These are phyloP conservation scores for Trogon melanurus DNA, from an alignment of 2,113 vertebrate genomes.

Conservation along the genomic window DNA sequence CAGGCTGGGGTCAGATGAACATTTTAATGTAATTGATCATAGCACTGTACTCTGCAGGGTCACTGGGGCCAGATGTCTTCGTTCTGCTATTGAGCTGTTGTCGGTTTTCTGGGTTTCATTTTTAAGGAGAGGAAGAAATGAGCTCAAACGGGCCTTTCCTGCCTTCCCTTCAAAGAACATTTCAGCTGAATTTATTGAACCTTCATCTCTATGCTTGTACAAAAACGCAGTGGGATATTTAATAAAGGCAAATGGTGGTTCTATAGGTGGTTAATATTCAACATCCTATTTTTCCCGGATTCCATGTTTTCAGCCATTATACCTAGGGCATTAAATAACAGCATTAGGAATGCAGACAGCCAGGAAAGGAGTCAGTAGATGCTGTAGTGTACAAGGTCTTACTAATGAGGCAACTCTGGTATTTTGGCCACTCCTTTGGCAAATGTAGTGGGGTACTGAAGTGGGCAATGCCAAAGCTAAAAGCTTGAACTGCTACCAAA, in stretches of 20 bases:
- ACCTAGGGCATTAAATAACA: neutral
- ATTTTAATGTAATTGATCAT: neutral
- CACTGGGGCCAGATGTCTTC: neutral
- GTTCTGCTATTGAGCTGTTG: neutral
- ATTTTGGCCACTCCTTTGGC: neutral
- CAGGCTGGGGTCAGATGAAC: neutral
- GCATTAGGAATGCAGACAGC: neutral
- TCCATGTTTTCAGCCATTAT: neutral
- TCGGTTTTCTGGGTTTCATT: neutral
- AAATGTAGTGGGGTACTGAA: neutral
- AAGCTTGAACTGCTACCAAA: neutral
- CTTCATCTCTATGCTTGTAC: neutral
- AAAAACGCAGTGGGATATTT: neutral
- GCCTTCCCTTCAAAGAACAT: neutral
- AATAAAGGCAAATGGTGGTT: neutral
- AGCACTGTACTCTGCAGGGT: neutral
- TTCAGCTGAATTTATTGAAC: neutral
- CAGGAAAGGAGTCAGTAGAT: neutral
- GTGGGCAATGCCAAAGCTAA: neutral
- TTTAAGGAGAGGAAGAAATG: neutral
- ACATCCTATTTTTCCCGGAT: neutral
- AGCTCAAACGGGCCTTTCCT: neutral
- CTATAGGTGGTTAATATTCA: neutral
- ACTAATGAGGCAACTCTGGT: neutral
- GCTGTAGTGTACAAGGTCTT: neutral